These are phyloP conservation scores for Grammatotria lemairii DNA, from an alignment of 2,113 vertebrate species.

Conservation along the genomic window DNA sequence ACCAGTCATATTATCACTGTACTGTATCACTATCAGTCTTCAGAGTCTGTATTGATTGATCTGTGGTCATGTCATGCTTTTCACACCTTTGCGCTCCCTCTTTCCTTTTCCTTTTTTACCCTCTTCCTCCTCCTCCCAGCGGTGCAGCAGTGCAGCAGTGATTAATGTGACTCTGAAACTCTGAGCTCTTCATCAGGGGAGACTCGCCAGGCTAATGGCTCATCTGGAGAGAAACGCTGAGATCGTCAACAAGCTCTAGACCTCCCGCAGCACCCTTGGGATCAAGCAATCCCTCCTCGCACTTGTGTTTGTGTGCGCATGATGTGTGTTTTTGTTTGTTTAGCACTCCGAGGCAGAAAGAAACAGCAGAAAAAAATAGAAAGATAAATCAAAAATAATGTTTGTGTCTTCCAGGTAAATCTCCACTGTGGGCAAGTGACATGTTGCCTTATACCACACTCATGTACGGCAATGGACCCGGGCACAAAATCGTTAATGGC, in stretches of 20 bases:
- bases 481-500: conserved; percentile 60
- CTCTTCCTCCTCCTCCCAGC: not conserved
- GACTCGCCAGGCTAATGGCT: conserved; percentile 41
- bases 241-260: conserved; percentile 25
- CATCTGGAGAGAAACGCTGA: conserved; percentile 41
- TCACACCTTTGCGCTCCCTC: not conserved
- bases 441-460: conserved; percentile 68
- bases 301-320: not conserved
- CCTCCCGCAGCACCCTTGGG: not conserved
- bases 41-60: not conserved
- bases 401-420: conserved; percentile 61
- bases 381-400: not conserved
- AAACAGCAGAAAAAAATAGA: not conserved
- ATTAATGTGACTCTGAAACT: conserved; percentile 52
- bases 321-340: not conserved
- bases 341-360: not conserved
- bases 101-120: not conserved
- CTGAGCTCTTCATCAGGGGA: conserved; percentile 49
- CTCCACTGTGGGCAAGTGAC: conserved; percentile 65
- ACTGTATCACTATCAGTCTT: not conserved
- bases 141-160: conserved; percentile 16
- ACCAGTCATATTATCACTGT: not conserved
- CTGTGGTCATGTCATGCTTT: not conserved
- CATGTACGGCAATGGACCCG: conserved; percentile 75
- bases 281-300: not conserved